Conservation (phyloP, 2,888 invertebrate species). For the Diplolepis rosae region DNA sequence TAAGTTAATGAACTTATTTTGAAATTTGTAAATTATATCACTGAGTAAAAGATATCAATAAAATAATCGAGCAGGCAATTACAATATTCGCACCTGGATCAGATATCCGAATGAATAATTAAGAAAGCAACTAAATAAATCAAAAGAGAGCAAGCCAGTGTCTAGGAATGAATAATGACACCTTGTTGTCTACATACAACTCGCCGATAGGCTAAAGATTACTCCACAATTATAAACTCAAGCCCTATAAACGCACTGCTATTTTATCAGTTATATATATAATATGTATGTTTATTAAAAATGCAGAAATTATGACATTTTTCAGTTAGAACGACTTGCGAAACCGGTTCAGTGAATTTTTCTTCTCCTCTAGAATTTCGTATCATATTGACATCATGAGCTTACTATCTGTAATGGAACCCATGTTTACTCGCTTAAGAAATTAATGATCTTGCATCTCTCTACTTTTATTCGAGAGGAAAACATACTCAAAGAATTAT, state of each 20-base stretch:
- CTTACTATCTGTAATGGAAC: background rate
- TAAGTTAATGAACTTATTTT: background rate
- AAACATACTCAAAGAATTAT: background rate
- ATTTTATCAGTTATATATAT: background rate
- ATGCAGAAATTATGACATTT: background rate
- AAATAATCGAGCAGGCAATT: slow-evolving; percentile 24
- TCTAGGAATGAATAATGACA: slow-evolving; percentile 7
- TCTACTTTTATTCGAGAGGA: background rate
- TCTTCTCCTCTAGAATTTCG: background rate
- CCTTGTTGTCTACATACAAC: background rate
- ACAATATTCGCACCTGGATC: slow-evolving; percentile 17
- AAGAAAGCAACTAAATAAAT: slow-evolving; percentile 13
- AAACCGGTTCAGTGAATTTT: background rate
- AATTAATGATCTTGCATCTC: background rate
- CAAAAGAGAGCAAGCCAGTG: background rate
- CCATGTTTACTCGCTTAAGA: background rate
- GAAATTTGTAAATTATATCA: background rate
- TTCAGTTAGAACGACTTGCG: background rate
- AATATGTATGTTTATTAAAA: background rate
- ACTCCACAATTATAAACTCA: background rate
- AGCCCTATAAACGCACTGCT: background rate
- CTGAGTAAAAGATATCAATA: background rate
- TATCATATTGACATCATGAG: background rate
- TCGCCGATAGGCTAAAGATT: background rate
- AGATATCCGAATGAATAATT: slow-evolving; percentile 9